Evolutionary conservation across 1,140 invertebrate genomes (phyloP).

Genomic region (Pachyrhynchus sulphureomaculatus): DNA sequence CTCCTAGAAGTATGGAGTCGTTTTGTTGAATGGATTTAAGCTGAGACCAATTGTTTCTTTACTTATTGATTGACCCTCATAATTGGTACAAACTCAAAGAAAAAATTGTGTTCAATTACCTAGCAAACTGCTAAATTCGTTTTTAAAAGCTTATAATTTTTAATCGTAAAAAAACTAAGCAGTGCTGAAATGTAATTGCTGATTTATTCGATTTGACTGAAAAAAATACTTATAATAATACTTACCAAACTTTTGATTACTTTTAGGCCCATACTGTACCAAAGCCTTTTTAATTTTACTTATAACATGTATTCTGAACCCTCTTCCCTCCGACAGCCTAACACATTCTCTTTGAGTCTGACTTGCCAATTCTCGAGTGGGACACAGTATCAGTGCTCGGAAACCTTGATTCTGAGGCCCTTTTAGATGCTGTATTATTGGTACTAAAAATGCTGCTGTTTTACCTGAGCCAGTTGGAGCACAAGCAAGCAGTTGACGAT

Average conservation of each 20-base stretch:
- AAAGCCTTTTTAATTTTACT: conserved; percentile 67
- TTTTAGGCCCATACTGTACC: conserved; percentile 64
- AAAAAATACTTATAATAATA: too few species aligned
- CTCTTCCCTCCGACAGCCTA: conserved; percentile 70
- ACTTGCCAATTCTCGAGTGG: conserved; percentile 89
- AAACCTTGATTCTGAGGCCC: conserved; percentile 69
- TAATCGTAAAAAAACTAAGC: too few species aligned
- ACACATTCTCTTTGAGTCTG: conserved; percentile 86
- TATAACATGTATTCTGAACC: conserved; percentile 72
- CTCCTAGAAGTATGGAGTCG: too few species aligned
- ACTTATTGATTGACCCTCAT: too few species aligned
- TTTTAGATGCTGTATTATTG: conserved; percentile 70
- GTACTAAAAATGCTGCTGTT: conserved; percentile 83
- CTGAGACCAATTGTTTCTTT: too few species aligned
- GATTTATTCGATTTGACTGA: too few species aligned
- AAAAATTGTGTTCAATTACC: too few species aligned
- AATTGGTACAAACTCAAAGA: too few species aligned
- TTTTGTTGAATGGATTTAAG: too few species aligned
- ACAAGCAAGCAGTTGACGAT: conserved; percentile 85
- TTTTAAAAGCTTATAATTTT: too few species aligned
- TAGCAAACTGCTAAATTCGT: too few species aligned
- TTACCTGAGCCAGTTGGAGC: conserved; percentile 92
- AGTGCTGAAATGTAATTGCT: too few species aligned
- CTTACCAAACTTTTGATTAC: conserved; percentile 67
- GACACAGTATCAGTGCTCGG: conserved; percentile 83